Evolutionary conservation across 2,888 invertebrate species (phyloP).

Genomic region (Melangyna quadrimaculata): DNA sequence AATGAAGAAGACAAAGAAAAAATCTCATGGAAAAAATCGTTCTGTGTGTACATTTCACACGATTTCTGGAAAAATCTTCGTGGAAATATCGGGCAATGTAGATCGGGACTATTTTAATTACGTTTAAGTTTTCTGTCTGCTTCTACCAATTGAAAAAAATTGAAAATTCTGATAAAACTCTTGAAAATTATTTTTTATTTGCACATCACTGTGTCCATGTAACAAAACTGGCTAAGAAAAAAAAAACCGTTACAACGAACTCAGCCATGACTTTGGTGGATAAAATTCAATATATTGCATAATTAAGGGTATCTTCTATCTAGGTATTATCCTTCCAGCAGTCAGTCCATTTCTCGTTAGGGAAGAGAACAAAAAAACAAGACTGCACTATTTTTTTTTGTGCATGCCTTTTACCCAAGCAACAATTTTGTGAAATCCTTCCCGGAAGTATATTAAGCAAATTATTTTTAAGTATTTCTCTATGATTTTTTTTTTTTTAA

Average conservation of each 20-base stretch:
- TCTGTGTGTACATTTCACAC: too few species aligned
- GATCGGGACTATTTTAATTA: too few species aligned
- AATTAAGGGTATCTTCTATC: neutral
- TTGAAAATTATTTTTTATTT: neutral
- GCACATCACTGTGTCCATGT: neutral
- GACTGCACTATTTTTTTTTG: neutral
- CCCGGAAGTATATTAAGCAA: conserved; percentile 68
- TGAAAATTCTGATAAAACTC: neutral
- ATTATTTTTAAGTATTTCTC: conserved; percentile 63
- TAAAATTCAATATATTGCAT: conserved; percentile 23
- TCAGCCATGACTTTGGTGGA: conserved; percentile 1
- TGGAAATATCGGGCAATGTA: too few species aligned
- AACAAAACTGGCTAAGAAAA: neutral
- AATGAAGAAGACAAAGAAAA: too few species aligned
- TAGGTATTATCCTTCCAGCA: neutral
- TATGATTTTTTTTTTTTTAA: neutral
- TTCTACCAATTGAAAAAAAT: too few species aligned
- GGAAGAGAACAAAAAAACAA: neutral
- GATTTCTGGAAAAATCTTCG: too few species aligned
- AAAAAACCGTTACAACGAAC: neutral
- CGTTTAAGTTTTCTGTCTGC: too few species aligned
- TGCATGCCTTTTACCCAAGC: conserved; percentile 26
- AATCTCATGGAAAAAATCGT: too few species aligned
- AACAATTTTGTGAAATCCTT: conserved; percentile 51
- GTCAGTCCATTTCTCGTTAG: neutral